These are phyloP conservation scores for Gobiocypris rarus DNA, from an alignment of 2,113 vertebrate species.

Conservation along the genomic window DNA sequence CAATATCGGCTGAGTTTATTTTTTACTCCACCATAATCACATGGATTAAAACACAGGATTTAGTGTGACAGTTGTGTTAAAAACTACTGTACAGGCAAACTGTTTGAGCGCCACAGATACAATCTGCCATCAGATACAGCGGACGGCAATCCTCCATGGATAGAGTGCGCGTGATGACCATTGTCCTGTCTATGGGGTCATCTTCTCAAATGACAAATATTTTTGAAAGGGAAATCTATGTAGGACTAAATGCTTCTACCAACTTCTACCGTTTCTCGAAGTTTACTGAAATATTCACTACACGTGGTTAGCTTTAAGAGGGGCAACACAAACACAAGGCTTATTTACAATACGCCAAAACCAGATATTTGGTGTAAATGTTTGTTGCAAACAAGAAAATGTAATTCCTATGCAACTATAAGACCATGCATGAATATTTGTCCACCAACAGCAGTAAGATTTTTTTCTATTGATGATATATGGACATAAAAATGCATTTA, in stretches of 20 bases:
- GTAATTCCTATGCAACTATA: not conserved
- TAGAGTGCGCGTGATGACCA: not conserved
- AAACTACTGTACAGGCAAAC: not conserved
- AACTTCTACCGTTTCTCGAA: not conserved
- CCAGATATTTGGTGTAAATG: not conserved
- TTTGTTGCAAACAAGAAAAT: not conserved
- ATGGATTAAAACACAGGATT: constrained; percentile 22
- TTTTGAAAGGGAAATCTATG: constrained; percentile 9
- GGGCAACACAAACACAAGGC: not conserved
- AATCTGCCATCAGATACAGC: not conserved
- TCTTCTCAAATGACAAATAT: constrained; percentile 36
- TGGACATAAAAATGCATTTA: too few species aligned
- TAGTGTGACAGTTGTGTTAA: constrained; percentile 19
- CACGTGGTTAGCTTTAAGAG: not conserved
- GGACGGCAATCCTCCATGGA: not conserved
- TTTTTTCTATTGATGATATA: too few species aligned
- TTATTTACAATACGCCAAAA: not conserved
- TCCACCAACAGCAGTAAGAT: too few species aligned
- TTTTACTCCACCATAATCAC: constrained; percentile 18
- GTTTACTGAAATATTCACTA: too few species aligned
- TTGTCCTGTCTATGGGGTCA: not conserved
- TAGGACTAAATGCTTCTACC: not conserved
- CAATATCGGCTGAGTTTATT: constrained; percentile 26
- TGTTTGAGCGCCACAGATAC: not conserved
- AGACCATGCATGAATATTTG: too few species aligned